phyloP scores from a whole-genome alignment of 1,140 invertebrate species.

The Bombus huntii region DNA sequence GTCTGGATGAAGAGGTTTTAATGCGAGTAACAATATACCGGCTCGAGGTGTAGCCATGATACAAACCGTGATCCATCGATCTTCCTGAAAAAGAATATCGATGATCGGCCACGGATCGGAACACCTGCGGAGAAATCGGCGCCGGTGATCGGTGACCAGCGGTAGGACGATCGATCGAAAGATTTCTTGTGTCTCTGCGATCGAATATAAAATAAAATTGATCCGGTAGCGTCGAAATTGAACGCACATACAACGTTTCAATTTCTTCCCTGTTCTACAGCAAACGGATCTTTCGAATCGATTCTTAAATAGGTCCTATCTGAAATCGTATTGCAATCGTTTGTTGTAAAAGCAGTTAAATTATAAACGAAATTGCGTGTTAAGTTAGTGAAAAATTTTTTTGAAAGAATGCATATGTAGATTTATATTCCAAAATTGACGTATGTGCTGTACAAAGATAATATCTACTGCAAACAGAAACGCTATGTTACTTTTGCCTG shows the following conservation, averaged over 20 bases:
- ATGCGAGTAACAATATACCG: conserved; percentile 31
- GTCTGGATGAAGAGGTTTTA: conserved; percentile 40
- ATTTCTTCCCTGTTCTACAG: conserved; percentile 22
- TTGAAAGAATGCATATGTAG: neutral
- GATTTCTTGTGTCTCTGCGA: conserved; percentile 54
- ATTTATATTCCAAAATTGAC: neutral
- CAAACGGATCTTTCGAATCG: too few species aligned
- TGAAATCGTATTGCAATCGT: too few species aligned
- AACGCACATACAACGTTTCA: conserved; percentile 26
- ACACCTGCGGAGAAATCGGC: conserved; percentile 69
- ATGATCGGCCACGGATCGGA: conserved; percentile 52
- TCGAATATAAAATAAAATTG: conserved; percentile 48
- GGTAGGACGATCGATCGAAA: conserved; percentile 52
- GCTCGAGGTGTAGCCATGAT: conserved; percentile 35
- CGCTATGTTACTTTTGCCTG: neutral
- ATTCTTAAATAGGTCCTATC: neutral
- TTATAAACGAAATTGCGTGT: too few species aligned
- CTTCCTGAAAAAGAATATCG: conserved; percentile 58
- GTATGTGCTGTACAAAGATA: neutral
- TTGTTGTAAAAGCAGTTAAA: too few species aligned
- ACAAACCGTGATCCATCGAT: conserved; percentile 56
- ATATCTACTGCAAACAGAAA: neutral
- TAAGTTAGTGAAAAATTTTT: too few species aligned
- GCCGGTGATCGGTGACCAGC: conserved; percentile 43
- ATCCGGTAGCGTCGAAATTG: conserved; percentile 35